A percentile compares a stretch with the other conserved stretches of the same genome.
phyloP scores from a whole-genome alignment of 2,797 vertebrate genomes.

The Xiphorhynchus erythropygius region DNA sequence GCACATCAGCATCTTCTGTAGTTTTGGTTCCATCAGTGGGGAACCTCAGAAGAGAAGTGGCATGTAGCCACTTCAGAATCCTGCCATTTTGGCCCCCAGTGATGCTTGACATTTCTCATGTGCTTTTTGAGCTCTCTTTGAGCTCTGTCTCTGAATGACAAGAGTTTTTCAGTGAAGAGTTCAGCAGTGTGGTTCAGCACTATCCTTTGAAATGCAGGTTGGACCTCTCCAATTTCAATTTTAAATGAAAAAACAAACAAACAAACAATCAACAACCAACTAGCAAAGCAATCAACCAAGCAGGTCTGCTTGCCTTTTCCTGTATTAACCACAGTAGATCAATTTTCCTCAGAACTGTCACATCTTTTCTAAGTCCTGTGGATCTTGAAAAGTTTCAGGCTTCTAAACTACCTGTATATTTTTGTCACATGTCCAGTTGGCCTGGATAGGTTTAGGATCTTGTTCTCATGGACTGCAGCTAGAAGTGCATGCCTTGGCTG shows the following conservation, averaged over 20 bases:
- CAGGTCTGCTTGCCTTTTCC: neutral
- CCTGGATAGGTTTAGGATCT: neutral
- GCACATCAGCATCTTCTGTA: neutral
- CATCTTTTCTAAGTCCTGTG: neutral
- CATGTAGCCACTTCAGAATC: neutral
- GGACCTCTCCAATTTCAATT: neutral
- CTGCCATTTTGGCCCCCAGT: neutral
- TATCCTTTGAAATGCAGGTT: no score
- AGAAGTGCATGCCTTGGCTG: neutral
- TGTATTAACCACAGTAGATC: neutral
- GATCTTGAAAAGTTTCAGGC: neutral
- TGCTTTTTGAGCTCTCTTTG: no score
- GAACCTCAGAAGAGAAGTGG: neutral
- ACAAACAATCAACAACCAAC: no score
- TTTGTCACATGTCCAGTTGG: neutral
- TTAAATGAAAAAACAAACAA: no score
- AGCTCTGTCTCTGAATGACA: no score
- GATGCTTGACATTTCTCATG: no score
- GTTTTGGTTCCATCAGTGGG: neutral
- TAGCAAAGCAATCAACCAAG: neutral
- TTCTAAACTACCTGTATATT: neutral
- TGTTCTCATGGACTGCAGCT: neutral
- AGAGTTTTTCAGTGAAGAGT: no score
- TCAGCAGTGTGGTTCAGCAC: no score
- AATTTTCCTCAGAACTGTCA: neutral